Evolutionary conservation across 92 coral and sea anemone genomes (phyloP), one percentile per base, ranked within the genome.

Genomic region (Paramuricea clavata): DNA sequence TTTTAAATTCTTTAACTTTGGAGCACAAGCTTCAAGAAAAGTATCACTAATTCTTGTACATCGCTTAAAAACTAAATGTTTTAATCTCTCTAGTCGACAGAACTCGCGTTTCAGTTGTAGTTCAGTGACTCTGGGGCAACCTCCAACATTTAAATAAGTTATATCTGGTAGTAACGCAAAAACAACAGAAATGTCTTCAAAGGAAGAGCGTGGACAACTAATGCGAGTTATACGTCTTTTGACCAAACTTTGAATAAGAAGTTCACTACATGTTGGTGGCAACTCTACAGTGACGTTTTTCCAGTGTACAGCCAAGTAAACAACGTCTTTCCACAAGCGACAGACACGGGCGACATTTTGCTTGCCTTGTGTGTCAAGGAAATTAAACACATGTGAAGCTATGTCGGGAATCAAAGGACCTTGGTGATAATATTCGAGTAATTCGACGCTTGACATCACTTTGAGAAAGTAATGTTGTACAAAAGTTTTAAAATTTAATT

Each of bases 391-490:
- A 59, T 89, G 93, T 21, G 90, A 93, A 21, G 98, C 97, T 42
- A 93, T 76, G 61, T 95, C 98, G 22, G 98, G 91, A 56, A 95
- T 95, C 16, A 95, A 87, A 27, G 97, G 98, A n/a, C 98, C 98
- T 87, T 93, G 97, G 27, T 89, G 87, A 23, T 86, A 91, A 44
- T 70, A n/a, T n/a, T n/a, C n/a, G n/a, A n/a, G n/a, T n/a, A n/a
- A n/a, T n/a, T n/a, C 34, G 23, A 23, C 21, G 17, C 30, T 41
- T 41, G 67, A 49, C 82, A 76, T 76, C 60, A 28, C 59, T 41
- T 23, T 16, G 9, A 11, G n/a, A 41, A 39, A 8, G 12, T 13
- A 7, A 9, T 17, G 16, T 22, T 52, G 61, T 52, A 0, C 44
- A 72, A 13, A 34, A 42, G 33, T 17, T 0, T 15, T 6, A 41